These are phyloP conservation scores for Drosophila hamatofila DNA, from an alignment of 2,888 invertebrate species.

Conservation along the genomic window DNA sequence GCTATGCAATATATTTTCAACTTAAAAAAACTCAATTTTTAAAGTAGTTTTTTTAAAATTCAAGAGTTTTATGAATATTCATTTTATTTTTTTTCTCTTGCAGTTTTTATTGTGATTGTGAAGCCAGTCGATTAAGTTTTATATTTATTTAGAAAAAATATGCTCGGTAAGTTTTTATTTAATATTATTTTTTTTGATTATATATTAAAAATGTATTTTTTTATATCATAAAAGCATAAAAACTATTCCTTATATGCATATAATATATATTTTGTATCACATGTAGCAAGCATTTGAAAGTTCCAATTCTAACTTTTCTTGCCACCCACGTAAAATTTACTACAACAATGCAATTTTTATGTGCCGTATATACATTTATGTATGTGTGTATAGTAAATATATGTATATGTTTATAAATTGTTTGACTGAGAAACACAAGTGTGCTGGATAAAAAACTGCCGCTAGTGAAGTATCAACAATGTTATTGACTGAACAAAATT, in stretches of 20 bases:
- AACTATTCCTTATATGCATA: neutral
- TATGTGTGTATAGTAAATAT: constrained; percentile 1
- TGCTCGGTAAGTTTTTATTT: constrained; percentile 6
- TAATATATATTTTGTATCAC: neutral
- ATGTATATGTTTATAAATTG: constrained; percentile 28
- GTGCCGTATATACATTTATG: constrained; percentile 10
- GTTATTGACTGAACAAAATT: constrained; percentile 59
- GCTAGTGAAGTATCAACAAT: constrained; percentile 63
- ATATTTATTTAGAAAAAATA: neutral
- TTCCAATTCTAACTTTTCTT: neutral
- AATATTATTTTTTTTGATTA: too few relatives aligned
- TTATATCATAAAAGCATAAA: too few relatives aligned
- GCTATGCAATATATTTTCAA: too few relatives aligned
- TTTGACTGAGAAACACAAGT: constrained; percentile 38
- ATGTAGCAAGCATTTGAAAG: too few relatives aligned
- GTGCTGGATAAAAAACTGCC: constrained; percentile 28
- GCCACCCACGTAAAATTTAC: constrained; percentile 6
- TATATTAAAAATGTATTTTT: too few relatives aligned
- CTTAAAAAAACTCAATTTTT: too few relatives aligned
- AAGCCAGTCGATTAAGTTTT: neutral
- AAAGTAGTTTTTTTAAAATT: too few relatives aligned
- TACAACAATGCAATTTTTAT: constrained; percentile 5
- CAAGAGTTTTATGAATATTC: too few relatives aligned
- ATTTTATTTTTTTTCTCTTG: neutral
- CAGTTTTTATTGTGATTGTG: constrained; percentile 11